A percentile compares a stretch with the other conserved stretches of the same genome.
phyloP scores from a whole-genome alignment of 2,113 vertebrate genomes.

The Atrichornis clamosus region DNA sequence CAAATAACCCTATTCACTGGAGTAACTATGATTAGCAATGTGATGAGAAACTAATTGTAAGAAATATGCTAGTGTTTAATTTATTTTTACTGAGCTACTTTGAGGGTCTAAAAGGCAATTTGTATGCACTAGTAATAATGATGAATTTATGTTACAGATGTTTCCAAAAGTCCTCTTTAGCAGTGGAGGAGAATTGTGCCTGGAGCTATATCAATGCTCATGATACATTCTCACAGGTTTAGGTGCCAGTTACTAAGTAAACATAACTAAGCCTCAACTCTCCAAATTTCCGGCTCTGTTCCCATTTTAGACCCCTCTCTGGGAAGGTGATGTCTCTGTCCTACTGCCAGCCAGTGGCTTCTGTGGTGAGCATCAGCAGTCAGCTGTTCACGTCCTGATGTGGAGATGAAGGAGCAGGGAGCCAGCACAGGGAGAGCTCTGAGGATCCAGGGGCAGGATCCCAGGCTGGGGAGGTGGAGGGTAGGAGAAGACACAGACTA shows the following conservation, averaged over 20 bases:
- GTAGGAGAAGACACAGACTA: fast-evolving
- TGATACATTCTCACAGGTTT: neutral
- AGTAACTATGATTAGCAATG: neutral
- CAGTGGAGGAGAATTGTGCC: neutral
- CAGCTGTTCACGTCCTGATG: fast-evolving
- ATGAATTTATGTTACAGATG: neutral
- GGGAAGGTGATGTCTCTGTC: neutral
- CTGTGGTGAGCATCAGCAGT: neutral
- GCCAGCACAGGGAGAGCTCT: neutral
- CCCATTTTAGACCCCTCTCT: neutral
- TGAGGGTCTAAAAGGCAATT: neutral
- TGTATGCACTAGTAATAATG: conserved; percentile 5
- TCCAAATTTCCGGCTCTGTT: neutral
- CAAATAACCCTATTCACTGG: neutral
- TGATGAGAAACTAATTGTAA: conserved; percentile 19
- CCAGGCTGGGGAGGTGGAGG: neutral
- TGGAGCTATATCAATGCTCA: neutral
- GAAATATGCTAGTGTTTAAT: conserved; percentile 18
- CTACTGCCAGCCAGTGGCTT: neutral
- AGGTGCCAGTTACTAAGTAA: neutral
- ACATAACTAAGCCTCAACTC: neutral
- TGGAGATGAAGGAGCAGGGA: neutral
- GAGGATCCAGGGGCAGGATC: neutral
- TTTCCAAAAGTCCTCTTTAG: neutral
- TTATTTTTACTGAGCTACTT: neutral